Base-by-base conservation (phyloP, 1,140 invertebrate genomes). In the Littorina saxatilis region DNA sequence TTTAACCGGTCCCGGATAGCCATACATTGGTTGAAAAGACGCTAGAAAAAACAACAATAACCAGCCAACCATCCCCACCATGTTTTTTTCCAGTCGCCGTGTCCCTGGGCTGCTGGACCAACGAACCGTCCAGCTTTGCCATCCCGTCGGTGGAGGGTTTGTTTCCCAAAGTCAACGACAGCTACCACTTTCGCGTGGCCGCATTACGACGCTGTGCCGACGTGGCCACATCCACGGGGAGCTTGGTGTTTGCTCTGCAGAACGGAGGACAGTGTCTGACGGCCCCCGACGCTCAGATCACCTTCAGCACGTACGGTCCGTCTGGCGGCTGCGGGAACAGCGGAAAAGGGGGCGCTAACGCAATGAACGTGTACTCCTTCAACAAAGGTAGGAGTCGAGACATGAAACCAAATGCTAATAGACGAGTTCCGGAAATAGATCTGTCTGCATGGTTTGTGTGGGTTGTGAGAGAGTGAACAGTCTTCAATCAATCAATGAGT, bases 361-460 rank as follows among this genome's bases (percentile, higher is more conserved):
- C 83, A 50, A 83, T 87, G 61, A 84, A 81, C 63, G 86, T 87
- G 17, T 88, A 86, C 61, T 82, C 87, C 4, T 87, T 87, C 29
- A 61, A 83, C 29, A 55, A 72, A 79, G 84, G 87, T 88, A 80
- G 43, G 50, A 61, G 43, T 47, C n/a, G n/a, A n/a, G n/a, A n/a
- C n/a, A n/a, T n/a, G n/a, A n/a, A n/a, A n/a, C n/a, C n/a, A n/a
- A n/a, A n/a, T n/a, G n/a, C n/a, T n/a, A n/a, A n/a, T n/a, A n/a
- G n/a, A n/a, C n/a, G n/a, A n/a, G n/a, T n/a, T n/a, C n/a, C n/a
- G n/a, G n/a, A n/a, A n/a, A n/a, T n/a, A n/a, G n/a, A n/a, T n/a
- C n/a, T n/a, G n/a, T n/a, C n/a, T n/a, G n/a, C n/a, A n/a, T n/a
- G n/a, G n/a, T n/a, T n/a, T n/a, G n/a, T n/a, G n/a, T n/a, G n/a